phyloP scores from a whole-genome alignment of 1,140 invertebrate genomes.

The Atta cephalotes region DNA sequence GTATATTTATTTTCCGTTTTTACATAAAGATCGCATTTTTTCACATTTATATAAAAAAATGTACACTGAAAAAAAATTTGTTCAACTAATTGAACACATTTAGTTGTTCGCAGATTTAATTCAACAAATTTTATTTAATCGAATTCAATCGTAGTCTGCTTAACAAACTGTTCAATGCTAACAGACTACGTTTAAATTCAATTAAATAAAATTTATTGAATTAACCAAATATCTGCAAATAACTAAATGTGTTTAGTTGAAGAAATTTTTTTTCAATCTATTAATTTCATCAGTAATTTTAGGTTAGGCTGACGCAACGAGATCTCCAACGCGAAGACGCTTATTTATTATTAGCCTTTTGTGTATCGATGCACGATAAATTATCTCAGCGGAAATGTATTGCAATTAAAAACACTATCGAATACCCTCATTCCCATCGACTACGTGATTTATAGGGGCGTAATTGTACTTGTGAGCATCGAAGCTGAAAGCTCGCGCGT shows the following conservation, averaged over 20 bases:
- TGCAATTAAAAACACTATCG: conserved; percentile 60
- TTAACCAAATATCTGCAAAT: too few relatives aligned
- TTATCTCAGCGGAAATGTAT: conserved; percentile 31
- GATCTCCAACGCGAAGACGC: neutral
- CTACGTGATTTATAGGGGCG: conserved; percentile 49
- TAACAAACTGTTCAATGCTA: too few relatives aligned
- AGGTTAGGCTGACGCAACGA: neutral
- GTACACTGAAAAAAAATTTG: too few relatives aligned
- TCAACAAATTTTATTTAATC: too few relatives aligned
- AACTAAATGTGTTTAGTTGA: too few relatives aligned
- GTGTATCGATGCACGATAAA: neutral
- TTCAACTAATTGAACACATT: too few relatives aligned
- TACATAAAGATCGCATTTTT: neutral
- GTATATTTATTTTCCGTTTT: neutral
- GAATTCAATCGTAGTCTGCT: too few relatives aligned
- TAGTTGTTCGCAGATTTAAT: too few relatives aligned
- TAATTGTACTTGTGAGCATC: conserved; percentile 62
- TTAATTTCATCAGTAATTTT: neutral
- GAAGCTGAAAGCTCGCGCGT: conserved; percentile 54
- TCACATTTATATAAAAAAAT: neutral
- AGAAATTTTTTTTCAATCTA: neutral
- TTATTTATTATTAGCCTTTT: neutral
- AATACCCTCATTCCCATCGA: conserved; percentile 47
- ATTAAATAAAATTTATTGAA: too few relatives aligned
- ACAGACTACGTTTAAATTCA: too few relatives aligned